Base-by-base conservation (phyloP, 1,140 invertebrate species). In the Caenorhabditis remanei region DNA sequence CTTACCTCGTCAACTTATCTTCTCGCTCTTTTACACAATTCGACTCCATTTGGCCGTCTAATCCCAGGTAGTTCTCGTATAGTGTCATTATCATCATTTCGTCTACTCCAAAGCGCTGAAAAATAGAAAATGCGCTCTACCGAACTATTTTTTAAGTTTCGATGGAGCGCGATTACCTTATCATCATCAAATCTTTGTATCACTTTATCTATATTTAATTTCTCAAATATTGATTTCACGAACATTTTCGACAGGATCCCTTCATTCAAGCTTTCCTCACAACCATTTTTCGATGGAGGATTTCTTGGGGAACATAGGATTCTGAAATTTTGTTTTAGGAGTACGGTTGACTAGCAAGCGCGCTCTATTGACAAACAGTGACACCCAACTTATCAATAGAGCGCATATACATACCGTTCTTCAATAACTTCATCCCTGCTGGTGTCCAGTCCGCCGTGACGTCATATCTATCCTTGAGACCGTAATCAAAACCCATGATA, bases 51-150 rank as follows among this genome's bases (percentile, higher is more conserved):
- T 85, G 85, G 0, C 85, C 85, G 6, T 65, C 63, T 43, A 85
- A 56, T n/a, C 67, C 67, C 67, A 85, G 56, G 58, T 71, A 85
- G 21, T 85, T 43, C 46, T 65, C 65, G 40, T 53, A 55, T 1
- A 85, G 67, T 55, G 85, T 85, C 56, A 65, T 85, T 43, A 63
- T 11, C 56, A 61, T 58, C 84, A 85, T 85, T 21, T 85, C 84
- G 43, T 63, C 84, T 13, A 85, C 58, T 21, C 84, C 56, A n/a
- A 63, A 85, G 3, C 8, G 16, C 71, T 79, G n/a, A 50, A 79
- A 46, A 40, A n/a, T n/a, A n/a, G n/a, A n/a, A n/a, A n/a, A n/a
- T 8, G 14, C 14, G 14, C n/a, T 14, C 19, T 58, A 19, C 55
- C 13, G n/a, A 58, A 58, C n/a, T n/a, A n/a, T n/a, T n/a, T n/a